A percentile compares a stretch with the other conserved stretches of the same genome.
Evolutionary conservation across 2,797 vertebrate species (phyloP).

Genomic region (Gallinago stenura): DNA sequence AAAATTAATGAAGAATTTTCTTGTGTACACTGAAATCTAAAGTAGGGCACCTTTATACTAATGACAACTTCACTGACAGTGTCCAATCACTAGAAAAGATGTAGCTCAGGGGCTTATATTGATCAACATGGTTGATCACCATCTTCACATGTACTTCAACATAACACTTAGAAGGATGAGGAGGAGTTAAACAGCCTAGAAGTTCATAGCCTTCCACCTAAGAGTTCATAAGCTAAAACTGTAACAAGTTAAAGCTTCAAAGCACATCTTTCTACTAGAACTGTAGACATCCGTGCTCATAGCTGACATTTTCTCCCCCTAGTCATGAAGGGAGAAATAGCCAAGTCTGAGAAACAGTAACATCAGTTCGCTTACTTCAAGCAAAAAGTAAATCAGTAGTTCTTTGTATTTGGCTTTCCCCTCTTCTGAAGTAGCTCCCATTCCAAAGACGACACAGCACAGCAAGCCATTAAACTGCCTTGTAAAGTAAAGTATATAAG

Average conservation of each 20-base stretch:
- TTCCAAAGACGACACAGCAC: conserved; percentile 15
- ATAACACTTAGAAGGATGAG: not conserved
- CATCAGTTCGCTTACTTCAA: conserved; percentile 9
- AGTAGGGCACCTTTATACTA: not conserved
- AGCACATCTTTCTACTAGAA: not conserved
- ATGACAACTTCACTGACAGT: not conserved
- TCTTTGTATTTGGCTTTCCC: conserved; percentile 12
- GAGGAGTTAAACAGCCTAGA: not conserved
- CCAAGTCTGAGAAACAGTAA: not conserved
- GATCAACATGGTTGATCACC: not conserved
- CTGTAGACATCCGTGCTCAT: not conserved
- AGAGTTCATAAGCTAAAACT: not conserved
- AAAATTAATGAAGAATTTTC: not conserved
- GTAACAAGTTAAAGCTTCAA: not conserved
- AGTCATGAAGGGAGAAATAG: not conserved
- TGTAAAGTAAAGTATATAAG: conserved; percentile 48
- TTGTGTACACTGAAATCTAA: not conserved
- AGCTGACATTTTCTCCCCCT: not conserved
- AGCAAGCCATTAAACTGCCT: conserved; percentile 41
- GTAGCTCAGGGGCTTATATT: not conserved
- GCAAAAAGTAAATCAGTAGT: conserved; percentile 12
- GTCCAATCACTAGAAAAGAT: not conserved
- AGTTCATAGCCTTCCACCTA: not conserved
- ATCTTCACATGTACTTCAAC: not conserved
- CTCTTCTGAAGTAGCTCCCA: conserved; percentile 7